A percentile compares a stretch with the other conserved stretches of the same genome.
These are phyloP conservation scores for Lethrus apterus DNA, from an alignment of 1,140 invertebrate species.

Conservation along the genomic window DNA sequence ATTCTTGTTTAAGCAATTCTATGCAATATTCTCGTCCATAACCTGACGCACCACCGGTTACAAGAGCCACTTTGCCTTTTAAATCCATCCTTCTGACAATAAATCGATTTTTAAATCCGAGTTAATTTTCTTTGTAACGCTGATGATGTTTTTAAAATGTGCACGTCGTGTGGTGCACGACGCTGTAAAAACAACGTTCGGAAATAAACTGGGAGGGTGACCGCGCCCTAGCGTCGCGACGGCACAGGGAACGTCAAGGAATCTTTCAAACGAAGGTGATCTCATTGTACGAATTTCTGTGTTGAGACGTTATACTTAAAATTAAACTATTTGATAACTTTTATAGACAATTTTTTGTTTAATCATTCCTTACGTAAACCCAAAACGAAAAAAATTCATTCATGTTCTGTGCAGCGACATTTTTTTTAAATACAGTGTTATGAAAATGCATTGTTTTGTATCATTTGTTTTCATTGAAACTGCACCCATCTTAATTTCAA, in stretches of 20 bases:
- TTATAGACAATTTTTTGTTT: no score
- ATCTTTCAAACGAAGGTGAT: conserved; percentile 5
- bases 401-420: no score
- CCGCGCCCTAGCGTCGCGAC: conserved; percentile 20
- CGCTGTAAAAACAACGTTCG: conserved; percentile 4
- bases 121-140: conserved; percentile 1
- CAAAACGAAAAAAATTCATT: no score
- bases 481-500: no score
- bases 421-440: no score
- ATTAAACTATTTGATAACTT: no score
- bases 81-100: conserved; percentile 47
- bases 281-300: neutral
- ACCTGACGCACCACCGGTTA: conserved; percentile 69
- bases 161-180: neutral
- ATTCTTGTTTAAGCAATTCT: conserved; percentile 63
- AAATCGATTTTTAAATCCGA: neutral
- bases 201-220: conserved; percentile 6
- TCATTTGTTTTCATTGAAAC: no score
- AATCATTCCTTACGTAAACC: no score
- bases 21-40: conserved; percentile 64
- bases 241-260: conserved; percentile 9
- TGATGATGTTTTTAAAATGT: conserved; percentile 2
- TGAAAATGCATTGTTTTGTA: no score
- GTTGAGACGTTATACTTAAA: neutral
- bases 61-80: conserved; percentile 63